Base-by-base conservation (phyloP, 2,888 invertebrate genomes). In the Blera fallax region DNA sequence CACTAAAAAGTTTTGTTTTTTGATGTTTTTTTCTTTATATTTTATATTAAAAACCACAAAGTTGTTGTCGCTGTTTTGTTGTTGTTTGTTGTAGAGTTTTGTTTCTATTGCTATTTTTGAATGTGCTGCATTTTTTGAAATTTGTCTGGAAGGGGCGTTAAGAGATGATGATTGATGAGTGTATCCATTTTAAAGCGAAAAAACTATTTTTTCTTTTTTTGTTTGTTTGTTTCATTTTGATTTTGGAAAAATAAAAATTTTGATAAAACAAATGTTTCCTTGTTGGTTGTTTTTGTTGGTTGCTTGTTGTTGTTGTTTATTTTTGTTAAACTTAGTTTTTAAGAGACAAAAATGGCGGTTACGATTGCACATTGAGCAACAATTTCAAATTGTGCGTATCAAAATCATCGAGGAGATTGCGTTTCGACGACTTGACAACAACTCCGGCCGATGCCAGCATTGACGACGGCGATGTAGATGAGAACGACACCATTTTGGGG, bases 301-400 rank as follows among this genome's bases (percentile, higher is more conserved):
- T 87, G 76, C 72, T 87, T 85, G 58, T 84, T 78, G n/a, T 37
- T 56, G 87, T 54, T 54, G 60, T 84, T 11, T 54, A 58, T 84
- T 11, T 43, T 50, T 69, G 40, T 58, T 76, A 52, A 65, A 54
- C 64, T 84, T 83, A 60, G n/a, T 77, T 29, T 48, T 58, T 64
- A 34, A 72, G 64, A 76, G 64, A 58, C 27, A 58, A 70, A 85
- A 73, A 64, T 74, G 87, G 87, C 87, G 88, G 90, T 92, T 92
- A 92, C 89, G 93, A 93, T 89, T 93, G 93, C 90, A 95, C 94
- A 92, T 95, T 95, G 90, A 95, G 93, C 90, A 95, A 93, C 91
- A 95, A 91, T 92, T 94, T 95, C 88, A 95, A 93, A 88, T 94
- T 93, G 90, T 94, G 93, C 90, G 94, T 94, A 91, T 91, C 90